Evolutionary conservation across 2,888 invertebrate species (phyloP).

Genomic region (Mystacides longicornis): DNA sequence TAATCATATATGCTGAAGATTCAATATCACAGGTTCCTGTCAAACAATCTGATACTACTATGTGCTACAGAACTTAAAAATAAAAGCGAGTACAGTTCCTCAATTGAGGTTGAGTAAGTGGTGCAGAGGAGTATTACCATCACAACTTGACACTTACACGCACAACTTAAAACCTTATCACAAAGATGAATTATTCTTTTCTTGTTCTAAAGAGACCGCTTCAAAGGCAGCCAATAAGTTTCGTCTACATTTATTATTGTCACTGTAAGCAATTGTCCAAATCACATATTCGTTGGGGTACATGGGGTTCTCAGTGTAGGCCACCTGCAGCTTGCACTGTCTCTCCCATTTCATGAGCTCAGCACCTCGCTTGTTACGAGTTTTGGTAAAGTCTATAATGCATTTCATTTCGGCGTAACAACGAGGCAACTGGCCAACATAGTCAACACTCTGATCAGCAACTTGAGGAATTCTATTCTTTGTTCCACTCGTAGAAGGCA

Average conservation of each 20-base stretch:
- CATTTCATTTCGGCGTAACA: slow-evolving; percentile 44
- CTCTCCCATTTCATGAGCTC: slow-evolving; percentile 53
- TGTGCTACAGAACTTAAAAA: no score
- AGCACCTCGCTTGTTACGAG: slow-evolving; percentile 35
- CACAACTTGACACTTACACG: no score
- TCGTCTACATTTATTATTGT: slow-evolving; percentile 52
- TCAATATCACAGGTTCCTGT: no score
- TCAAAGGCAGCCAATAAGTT: slow-evolving; percentile 50
- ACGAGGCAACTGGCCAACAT: slow-evolving; percentile 37
- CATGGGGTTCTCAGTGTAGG: slow-evolving; percentile 48
- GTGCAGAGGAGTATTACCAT: no score
- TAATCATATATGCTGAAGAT: no score
- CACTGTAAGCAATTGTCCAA: slow-evolving; percentile 54
- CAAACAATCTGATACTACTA: no score
- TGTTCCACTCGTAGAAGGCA: slow-evolving; percentile 40
- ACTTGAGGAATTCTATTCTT: slow-evolving; percentile 35
- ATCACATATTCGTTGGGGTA: slow-evolving; percentile 51
- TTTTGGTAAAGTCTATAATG: slow-evolving; percentile 41
- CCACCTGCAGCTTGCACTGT: slow-evolving; percentile 55
- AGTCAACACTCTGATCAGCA: slow-evolving; percentile 35
- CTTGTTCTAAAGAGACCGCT: slow-evolving; percentile 27
- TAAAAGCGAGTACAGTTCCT: no score
- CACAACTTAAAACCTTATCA: no score
- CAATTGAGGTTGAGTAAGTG: no score
- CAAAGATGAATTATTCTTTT: not conserved